Percentiles rank a stretch among this genome's conserved stretches.
These are phyloP conservation scores for Eupeodes corollae DNA, from an alignment of 1,140 invertebrate genomes.

Conservation along the genomic window DNA sequence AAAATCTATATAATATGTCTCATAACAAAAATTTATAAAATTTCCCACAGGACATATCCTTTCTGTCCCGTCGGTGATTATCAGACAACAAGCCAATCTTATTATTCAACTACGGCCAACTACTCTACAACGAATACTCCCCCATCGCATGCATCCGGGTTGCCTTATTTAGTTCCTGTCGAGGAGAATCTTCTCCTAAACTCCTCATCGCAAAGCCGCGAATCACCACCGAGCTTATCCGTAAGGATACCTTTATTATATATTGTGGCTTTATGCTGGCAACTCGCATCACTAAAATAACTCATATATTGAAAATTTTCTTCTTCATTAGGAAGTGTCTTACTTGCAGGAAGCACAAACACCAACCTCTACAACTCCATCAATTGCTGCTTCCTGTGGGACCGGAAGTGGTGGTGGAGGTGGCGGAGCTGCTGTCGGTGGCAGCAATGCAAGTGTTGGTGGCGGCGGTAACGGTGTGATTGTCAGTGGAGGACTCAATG, in stretches of 20 bases:
- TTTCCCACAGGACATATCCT: slow-evolving; percentile 59
- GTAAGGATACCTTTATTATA: slow-evolving; percentile 33
- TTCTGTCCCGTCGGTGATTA: slow-evolving; percentile 72
- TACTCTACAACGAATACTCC: slow-evolving; percentile 37
- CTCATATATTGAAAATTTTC: neutral
- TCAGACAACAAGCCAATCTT: slow-evolving; percentile 40
- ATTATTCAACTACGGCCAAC: slow-evolving; percentile 44
- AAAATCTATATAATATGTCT: neutral
- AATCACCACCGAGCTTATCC: slow-evolving; percentile 58
- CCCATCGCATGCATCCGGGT: slow-evolving; percentile 48
- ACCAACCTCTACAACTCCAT: slow-evolving; percentile 46
- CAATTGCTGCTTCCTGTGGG: slow-evolving; percentile 40
- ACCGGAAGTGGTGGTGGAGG: slow-evolving; percentile 30
- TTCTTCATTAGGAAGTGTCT: slow-evolving; percentile 35
- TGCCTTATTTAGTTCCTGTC: slow-evolving; percentile 48
- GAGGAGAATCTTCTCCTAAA: slow-evolving; percentile 49
- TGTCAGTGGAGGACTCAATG: slow-evolving; percentile 23
- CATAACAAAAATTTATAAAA: slow-evolving; percentile 4
- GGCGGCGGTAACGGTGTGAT: slow-evolving; percentile 39
- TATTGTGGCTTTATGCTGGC: slow-evolving; percentile 1
- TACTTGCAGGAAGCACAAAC: slow-evolving; percentile 42
- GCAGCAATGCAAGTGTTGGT: slow-evolving; percentile 39
- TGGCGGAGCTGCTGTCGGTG: slow-evolving; percentile 28
- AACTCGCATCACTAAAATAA: slow-evolving; percentile 5
- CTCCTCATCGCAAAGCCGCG: slow-evolving; percentile 45